Evolutionary conservation across 92 coral and sea anemone species (phyloP), one percentile per base, ranked within the genome.

Genomic region (Ricordea florida): DNA sequence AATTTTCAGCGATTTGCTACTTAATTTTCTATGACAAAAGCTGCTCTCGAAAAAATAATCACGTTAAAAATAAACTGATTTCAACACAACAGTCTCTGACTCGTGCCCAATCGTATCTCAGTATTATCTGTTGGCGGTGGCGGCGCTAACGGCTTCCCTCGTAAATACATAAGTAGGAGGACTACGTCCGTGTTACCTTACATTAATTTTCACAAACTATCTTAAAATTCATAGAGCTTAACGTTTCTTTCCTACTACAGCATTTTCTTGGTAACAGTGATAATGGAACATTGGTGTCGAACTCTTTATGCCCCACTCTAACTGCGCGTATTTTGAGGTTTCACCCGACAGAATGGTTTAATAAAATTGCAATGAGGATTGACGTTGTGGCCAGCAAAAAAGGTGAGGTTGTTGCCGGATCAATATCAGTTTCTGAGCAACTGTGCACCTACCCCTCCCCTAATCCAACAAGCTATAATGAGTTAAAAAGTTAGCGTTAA

Each of bases 261-360:
- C 33, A 51, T 10, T 81, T 87, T 23, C 51, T 50, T 1, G 88
- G 62, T 32, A 76, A 67, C 52, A 17, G 52, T 9, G 77, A 77
- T 24, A 66, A 64, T n/a, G 67, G 35, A 5, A 76, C 67, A 40
- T 62, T 87, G 22, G 81, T 57, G 30, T 78, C 80, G 20, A 44
- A 62, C 57, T 32, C 47, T 7, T 8, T 66, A 27, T 69, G 85
- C 34, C 69, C 84, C 9, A 50, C 62, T 22, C 64, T 89, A 22
- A 81, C 84, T 18, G 93, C 93, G 13, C 72, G 90, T 17, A 40
- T 79, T 10, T n/a, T 89, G 11, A 72, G 90, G 25, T 13, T 88
- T 24, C 55, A 72, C 26, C 90, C 93, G 2, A 15, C 53, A 20
- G 22, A 45, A 25, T 89, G 93, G 93, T 46, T 46, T 23, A 58